A percentile compares a stretch with the other conserved stretches of the same genome.
Conservation (phyloP, 2,888 invertebrate species). For the Eupithecia abbreviata region DNA sequence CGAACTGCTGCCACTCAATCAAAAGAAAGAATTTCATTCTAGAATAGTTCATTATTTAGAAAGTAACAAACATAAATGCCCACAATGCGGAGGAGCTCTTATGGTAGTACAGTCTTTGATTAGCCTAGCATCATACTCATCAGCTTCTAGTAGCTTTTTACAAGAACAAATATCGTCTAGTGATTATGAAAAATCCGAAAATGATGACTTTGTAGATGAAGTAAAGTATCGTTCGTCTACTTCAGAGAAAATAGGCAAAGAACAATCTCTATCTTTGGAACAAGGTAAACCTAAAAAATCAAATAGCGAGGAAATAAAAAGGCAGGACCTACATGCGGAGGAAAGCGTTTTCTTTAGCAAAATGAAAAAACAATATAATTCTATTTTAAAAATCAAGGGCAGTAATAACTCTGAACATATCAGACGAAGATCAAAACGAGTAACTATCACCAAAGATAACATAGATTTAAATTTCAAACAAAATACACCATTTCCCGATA, state of each 20-base stretch:
- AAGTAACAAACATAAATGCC: constrained; percentile 78
- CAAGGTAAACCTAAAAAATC: constrained; percentile 16
- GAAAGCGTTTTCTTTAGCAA: constrained; percentile 22
- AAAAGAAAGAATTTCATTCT: constrained; percentile 83
- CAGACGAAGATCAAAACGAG: constrained; percentile 61
- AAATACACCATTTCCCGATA: constrained; percentile 31
- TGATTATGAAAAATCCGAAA: constrained; percentile 17
- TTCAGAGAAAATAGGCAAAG: constrained; percentile 17
- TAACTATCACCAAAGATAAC: constrained; percentile 59
- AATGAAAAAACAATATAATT: constrained; percentile 48
- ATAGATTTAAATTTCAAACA: constrained; percentile 37
- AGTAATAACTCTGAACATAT: constrained; percentile 36
- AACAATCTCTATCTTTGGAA: constrained; percentile 13
- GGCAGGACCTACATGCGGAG: constrained; percentile 18
- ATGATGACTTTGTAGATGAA: neutral
- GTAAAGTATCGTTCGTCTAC: constrained; percentile 11
- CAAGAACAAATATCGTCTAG: constrained; percentile 16
- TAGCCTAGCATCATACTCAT: constrained; percentile 24
- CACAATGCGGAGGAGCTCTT: constrained; percentile 73
- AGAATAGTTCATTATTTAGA: constrained; percentile 79
- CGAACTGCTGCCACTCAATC: constrained; percentile 79
- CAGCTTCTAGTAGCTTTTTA: constrained; percentile 24
- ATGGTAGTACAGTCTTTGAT: constrained; percentile 65
- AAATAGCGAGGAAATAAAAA: constrained; percentile 29
- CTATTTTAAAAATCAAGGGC: constrained; percentile 62